Percentiles rank a stretch among this genome's conserved stretches.
Evolutionary conservation across 2,797 vertebrate species (phyloP).

Genomic region (Darevskia mixta): DNA sequence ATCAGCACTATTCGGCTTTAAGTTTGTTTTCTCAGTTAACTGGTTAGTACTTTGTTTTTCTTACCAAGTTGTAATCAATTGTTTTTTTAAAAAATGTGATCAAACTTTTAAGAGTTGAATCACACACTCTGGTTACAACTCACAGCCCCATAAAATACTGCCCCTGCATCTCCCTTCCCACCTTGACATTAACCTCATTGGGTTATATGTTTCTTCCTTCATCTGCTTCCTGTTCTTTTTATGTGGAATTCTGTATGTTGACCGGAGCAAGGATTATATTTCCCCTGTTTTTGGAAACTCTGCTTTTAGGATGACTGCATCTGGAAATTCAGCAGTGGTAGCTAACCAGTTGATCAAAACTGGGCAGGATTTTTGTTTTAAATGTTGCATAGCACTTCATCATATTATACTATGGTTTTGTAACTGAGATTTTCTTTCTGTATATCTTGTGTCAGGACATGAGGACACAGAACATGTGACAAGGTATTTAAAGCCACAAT

Average conservation of each 20-base stretch:
- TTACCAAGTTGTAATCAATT: background rate
- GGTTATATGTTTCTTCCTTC: background rate
- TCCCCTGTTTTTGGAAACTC: slow-evolving; percentile 37
- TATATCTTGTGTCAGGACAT: slow-evolving; percentile 8
- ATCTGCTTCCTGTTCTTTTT: background rate
- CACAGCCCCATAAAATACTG: background rate
- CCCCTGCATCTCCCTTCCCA: background rate
- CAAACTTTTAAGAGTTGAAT: background rate
- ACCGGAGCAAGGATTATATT: slow-evolving; percentile 35
- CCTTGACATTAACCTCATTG: background rate
- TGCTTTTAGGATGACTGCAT: slow-evolving; percentile 30
- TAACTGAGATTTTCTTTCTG: slow-evolving; percentile 30
- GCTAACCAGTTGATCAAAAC: background rate
- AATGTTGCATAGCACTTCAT: background rate
- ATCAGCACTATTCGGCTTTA: background rate
- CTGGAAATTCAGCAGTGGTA: slow-evolving; percentile 25
- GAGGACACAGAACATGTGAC: background rate
- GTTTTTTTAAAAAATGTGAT: background rate
- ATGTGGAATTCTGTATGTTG: slow-evolving; percentile 21
- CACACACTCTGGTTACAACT: background rate
- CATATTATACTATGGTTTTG: background rate
- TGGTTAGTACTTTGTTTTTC: background rate
- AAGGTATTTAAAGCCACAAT: background rate
- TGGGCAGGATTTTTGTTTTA: slow-evolving; percentile 9
- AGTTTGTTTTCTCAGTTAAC: background rate